Evolutionary conservation across 1,140 invertebrate species (phyloP).

Genomic region (Telenomus remus): DNA sequence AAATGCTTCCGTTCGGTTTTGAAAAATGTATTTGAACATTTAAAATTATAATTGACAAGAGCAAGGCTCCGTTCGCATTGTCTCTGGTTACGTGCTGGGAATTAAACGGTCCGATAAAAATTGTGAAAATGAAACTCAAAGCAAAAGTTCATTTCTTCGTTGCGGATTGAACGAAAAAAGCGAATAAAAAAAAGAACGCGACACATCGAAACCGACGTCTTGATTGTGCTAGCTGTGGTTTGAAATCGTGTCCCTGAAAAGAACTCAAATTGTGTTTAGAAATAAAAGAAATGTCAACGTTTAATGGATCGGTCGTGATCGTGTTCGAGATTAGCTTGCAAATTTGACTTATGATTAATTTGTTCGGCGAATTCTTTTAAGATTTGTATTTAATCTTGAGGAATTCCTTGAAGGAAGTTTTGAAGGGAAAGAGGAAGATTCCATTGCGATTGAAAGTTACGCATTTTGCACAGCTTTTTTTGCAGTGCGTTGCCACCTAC

Average conservation of each 20-base stretch:
- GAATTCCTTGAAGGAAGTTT: conserved; percentile 46
- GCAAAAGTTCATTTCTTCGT: conserved; percentile 15
- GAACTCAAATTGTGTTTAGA: conserved; percentile 1
- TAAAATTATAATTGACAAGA: conserved; percentile 18
- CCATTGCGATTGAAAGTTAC: conserved; percentile 19
- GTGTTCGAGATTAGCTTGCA: conserved; percentile 14
- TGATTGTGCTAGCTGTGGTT: neutral
- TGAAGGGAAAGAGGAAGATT: conserved; percentile 27
- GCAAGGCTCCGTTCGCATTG: conserved; percentile 10
- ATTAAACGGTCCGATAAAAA: conserved; percentile 25
- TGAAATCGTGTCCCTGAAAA: conserved; percentile 3
- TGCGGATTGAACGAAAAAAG: neutral
- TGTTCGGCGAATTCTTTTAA: conserved; percentile 34
- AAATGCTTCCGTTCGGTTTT: neutral
- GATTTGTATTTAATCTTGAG: too few species aligned
- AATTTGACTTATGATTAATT: conserved; percentile 14
- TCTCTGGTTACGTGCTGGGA: conserved; percentile 22
- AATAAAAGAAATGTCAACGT: neutral
- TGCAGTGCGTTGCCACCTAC: conserved; percentile 59
- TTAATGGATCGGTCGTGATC: conserved; percentile 8
- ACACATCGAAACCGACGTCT: neutral
- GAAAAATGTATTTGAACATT: neutral
- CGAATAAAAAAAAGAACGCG: conserved; percentile 6
- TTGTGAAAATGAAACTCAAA: conserved; percentile 30
- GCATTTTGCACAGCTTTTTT: conserved; percentile 39